Base-by-base conservation (phyloP, 2,888 invertebrate genomes). In the Lasioglossum pauxillum region DNA sequence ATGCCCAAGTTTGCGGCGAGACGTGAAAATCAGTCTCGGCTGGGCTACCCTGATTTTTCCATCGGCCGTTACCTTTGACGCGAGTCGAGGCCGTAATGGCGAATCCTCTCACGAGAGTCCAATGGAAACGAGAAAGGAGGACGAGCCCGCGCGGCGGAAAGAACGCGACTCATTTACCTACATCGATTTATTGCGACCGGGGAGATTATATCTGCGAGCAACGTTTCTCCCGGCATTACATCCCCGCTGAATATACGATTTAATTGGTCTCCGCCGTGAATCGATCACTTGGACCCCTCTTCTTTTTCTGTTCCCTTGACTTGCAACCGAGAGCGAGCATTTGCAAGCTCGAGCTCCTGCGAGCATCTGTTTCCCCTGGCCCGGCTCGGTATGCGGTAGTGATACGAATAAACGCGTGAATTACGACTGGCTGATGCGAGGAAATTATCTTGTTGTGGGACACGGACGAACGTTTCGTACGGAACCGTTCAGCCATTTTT, bases 151-250 rank as follows among this genome's bases (percentile, higher is more conserved):
- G 78, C 27, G 27, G 83, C 86, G 76, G 87, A 85, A 84, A 88
- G 82, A 87, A 87, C 85, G 88, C 90, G 90, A 91, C 89, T 92
- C 91, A 90, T 93, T 92, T 92, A 92, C 91, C 91, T 88, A 88
- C 90, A 92, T 91, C 90, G 90, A 93, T 93, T 92, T 92, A 93
- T 92, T 88, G 89, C 90, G 72, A 89, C 85, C 82, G 82, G 49
- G 77, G 76, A 85, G 89, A 91, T 90, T 85, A 83, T 87, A 86
- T 88, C 90, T 88, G 81, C 87, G 76, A 72, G 84, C 87, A 73
- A 75, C 80, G 81, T 84, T 69, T 85, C 84, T 72, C 69, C 77
- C 78, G 80, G 76, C 83, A 78, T 87, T 88, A 82, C 79, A 78
- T 84, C 81, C 82, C 44, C 82, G 85, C 79, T 87, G 90, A 85